Evolutionary conservation across 1,140 invertebrate species (phyloP), one percentile per base, ranked within the genome.

Genomic region (Drosophila guanche): DNA sequence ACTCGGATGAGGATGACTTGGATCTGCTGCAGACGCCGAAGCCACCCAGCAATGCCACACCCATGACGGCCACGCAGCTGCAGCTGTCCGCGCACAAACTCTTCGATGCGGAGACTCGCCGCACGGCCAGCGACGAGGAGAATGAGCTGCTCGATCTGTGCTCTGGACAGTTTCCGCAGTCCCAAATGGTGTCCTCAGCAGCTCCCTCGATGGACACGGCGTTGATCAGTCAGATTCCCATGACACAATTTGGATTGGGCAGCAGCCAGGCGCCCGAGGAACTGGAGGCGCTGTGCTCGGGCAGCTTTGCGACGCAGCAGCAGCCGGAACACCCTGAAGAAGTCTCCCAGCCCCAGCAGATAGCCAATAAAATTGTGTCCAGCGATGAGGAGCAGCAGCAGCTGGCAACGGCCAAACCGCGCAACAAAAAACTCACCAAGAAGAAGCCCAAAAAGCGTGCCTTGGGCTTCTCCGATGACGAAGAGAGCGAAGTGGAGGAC

Each of bases 61-160:
- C 75, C 62, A 45, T 56, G 46, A 50, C 89, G 48, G 45, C 76
- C 65, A 63, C 84, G 41, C 70, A 69, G 37, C 42, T 79, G 43
- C 41, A 88, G 23, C 51, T 73, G 29, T 59, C 77, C 52, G 63
- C 76, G 10, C 58, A 76, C 20, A 75, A 90, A 78, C 23, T 90
- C 1, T 85, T 85, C 10, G 91, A 75, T 81, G 90, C 55, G 45
- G 78, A 84, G 54, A 33, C 63, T 20, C 58, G 67, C 20, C 71
- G 81, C 25, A 91, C 92, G 27, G 84, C 70, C 25, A 90, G 89
- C 51, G 86, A 92, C 0, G 92, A 92, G 57, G 92, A 93, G 7
- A 92, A 93, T 8, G 93, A 94, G 47, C 67, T 94, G 8, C 70
- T 93, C 8, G 91, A 89, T 5, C 71, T 94, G n/a, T 94, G 92